Evolutionary conservation across 2,888 invertebrate genomes (phyloP), one percentile per base, ranked within the genome.

Genomic region (Drosophila paracracens): DNA sequence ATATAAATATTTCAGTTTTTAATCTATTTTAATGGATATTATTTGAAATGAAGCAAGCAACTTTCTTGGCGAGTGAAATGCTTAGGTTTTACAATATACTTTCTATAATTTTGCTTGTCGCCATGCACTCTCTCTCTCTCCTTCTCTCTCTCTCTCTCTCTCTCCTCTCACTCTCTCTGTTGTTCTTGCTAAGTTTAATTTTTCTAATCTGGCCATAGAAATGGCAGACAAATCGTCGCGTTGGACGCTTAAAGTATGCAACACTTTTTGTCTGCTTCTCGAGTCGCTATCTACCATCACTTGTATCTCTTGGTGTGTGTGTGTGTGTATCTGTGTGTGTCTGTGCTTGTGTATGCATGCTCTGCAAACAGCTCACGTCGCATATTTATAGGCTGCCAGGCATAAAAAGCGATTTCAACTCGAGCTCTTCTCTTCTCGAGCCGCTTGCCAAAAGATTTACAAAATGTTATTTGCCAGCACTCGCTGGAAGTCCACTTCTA

Each of bases 1-100:
- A 74, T 84, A 85, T 88, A 89, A 90, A 90, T 91, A 91, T 88
- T 91, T 91, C 83, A 88, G 87, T 83, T 87, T 90, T 89, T 91
- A 91, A 91, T 91, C 85, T 87, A 90, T 89, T 91, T 91, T 87
- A 91, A 91, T 91, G 88, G 80, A 83, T 82, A 83, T 88, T 88
- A 82, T 88, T 88, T 83, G 88, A 81, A 75, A 73, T 60, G 74
- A 72, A 33, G 40, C 35, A 83, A 81, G 60, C 29, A 36, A 36
- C 11, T 54, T 82, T 83, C 61, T 63, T 59, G 61, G 64, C 40
- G 35, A 63, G 58, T 48, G 56, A 69, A 43, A 31, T 31, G 74
- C 58, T 52, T 53, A 53, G 58, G 53, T 70, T 82, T 74, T 82
- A 66, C 74, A 46, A 76, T 73, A 71, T 77, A 72, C 74, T 79